Percentiles rank a stretch among this genome's conserved stretches.
These are phyloP conservation scores for Melanotaenia duboulayi DNA, from an alignment of 2,113 vertebrate genomes.

Conservation along the genomic window DNA sequence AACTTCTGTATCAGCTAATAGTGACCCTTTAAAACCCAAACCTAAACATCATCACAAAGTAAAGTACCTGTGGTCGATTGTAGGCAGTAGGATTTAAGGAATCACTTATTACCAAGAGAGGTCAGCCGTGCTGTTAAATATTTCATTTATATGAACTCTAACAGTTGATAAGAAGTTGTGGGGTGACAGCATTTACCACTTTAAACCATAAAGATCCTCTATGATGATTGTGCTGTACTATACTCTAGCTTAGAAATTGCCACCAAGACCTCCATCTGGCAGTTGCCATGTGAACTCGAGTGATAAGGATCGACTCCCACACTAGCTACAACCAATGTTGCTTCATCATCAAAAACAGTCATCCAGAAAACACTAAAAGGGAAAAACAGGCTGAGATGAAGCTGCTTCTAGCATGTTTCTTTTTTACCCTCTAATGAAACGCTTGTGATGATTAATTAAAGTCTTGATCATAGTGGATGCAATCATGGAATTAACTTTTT, in stretches of 20 bases:
- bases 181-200: conserved; percentile 60
- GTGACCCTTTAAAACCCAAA: conserved; percentile 51
- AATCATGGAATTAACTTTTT: conserved; percentile 36
- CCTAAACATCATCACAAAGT: conserved; percentile 45
- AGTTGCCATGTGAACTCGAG: conserved; percentile 57
- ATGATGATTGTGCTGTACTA: conserved; percentile 49
- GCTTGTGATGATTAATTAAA: conserved; percentile 54
- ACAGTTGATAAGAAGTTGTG: conserved; percentile 58
- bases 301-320: conserved; percentile 74
- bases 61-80: conserved; percentile 62
- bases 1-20: conserved; percentile 38
- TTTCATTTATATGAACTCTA: conserved; percentile 73
- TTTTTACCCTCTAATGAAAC: conserved; percentile 54
- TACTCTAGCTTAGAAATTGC: conserved; percentile 30
- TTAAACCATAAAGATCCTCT: conserved; percentile 63
- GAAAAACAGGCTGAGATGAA: conserved; percentile 49
- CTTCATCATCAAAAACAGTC: conserved; percentile 55
- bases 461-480: conserved; percentile 49
- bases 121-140: conserved; percentile 69
- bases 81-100: conserved; percentile 49
- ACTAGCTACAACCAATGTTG: conserved; percentile 49
- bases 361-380: conserved; percentile 55
- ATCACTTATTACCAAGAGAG: conserved; percentile 56
- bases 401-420: conserved; percentile 24
- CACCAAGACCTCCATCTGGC: conserved; percentile 60